Evolutionary conservation across 2,888 invertebrate genomes (phyloP), one percentile per base, ranked within the genome.

Genomic region (Eupithecia dodoneata): DNA sequence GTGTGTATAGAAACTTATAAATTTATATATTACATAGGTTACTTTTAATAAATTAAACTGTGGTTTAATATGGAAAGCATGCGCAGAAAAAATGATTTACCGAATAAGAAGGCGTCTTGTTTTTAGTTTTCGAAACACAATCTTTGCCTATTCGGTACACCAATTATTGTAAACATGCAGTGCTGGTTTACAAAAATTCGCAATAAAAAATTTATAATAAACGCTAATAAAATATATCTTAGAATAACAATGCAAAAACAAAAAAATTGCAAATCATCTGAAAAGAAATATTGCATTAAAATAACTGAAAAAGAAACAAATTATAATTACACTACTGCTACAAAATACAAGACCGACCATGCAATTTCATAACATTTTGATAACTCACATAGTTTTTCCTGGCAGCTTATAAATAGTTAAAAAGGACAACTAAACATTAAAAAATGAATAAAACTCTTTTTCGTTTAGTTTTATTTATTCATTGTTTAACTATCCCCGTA

Each of bases 401-500:
- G 85, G 93, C 90, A 81, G 91, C 93, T 87, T 88, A 81, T 76
- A 70, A 74, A 59, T 63, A 30, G 47, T 66, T 12, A 18, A 45
- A 42, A 52, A 44, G 41, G 13, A 10, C 30, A 75, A 77, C 52
- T 45, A 6, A 73, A 77, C 49, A 73, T 70, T 52, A 73, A 72
- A 80, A 84, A 82, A 78, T 72, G 76, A 80, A 74, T 12, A 74
- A 84, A 84, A 85, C 81, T 77, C 78, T 4, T 15, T 59, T 41
- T 82, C 72, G 80, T 81, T 86, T 83, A 85, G 83, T 90, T 91
- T 88, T 86, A 89, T 91, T 92, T 90, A 92, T 93, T 94, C 91
- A 93, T 93, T 89, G 87, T 91, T 92, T 92, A 93, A 92, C 92
- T 93, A 93, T 84, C 90, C 93, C 91, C 92, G 86, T 85, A 85